These are phyloP conservation scores for Chrysaora quinquecirrha DNA, from an alignment of 30 jellyfish, hydroid and myxozoan species.

Conservation along the genomic window DNA sequence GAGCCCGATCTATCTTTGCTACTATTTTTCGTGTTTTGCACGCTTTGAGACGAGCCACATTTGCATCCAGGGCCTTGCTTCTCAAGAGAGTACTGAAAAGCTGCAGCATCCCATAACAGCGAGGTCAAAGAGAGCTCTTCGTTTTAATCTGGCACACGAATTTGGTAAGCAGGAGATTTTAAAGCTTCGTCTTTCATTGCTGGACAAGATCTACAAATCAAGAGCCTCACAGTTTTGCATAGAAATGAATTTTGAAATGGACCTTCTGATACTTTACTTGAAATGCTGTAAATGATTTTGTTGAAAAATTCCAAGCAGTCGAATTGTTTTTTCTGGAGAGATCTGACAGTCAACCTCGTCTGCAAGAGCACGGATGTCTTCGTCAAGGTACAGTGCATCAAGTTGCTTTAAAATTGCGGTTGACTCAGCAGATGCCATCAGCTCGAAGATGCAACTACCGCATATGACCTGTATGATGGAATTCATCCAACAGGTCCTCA, in stretches of 20 bases:
- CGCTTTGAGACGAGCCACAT: no score
- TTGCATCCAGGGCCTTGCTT: constrained; percentile 24
- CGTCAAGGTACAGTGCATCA: background rate
- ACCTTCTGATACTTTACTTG: no score
- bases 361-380: background rate
- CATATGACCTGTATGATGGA: background rate
- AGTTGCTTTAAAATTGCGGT: background rate
- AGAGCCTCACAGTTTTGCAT: background rate
- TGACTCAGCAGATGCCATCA: background rate
- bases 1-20: background rate
- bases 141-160: background rate
- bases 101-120: constrained; percentile 31
- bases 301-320: constrained; percentile 2
- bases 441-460: background rate
- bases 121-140: background rate
- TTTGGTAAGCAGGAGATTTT: background rate
- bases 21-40: background rate
- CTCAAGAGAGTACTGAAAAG: constrained; percentile 18
- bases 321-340: background rate
- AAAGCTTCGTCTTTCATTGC: background rate
- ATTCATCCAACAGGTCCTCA: background rate
- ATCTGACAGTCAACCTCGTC: background rate
- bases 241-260: no score
- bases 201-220: background rate
- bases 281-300: background rate